Evolutionary conservation across 2,113 vertebrate genomes (phyloP).

Genomic region (Morone saxatilis): DNA sequence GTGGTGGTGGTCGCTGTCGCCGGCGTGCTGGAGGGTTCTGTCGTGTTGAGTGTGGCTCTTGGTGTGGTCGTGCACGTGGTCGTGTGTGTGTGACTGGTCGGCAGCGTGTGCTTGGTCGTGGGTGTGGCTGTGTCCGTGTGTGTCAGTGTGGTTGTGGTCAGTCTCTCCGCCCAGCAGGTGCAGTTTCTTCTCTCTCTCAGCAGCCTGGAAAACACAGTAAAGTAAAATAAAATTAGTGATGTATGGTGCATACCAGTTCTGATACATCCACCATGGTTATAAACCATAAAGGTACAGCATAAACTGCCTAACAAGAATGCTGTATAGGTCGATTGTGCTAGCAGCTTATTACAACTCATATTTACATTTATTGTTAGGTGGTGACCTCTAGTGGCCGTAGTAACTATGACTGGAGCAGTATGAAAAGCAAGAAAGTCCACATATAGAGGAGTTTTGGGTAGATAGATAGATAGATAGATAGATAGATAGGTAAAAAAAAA

Average conservation of each 20-base stretch:
- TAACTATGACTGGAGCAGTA: no score
- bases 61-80: constrained; percentile 71
- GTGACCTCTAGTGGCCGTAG: no score
- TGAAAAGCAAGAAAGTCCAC: no score
- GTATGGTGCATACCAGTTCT: background rate
- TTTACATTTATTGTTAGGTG: no score
- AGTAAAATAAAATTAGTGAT: background rate
- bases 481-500: no score
- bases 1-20: constrained; percentile 75
- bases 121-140: constrained; percentile 22
- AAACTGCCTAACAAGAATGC: background rate
- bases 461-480: no score
- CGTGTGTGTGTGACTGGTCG: constrained; percentile 41
- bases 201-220: constrained; percentile 61
- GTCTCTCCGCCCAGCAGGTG: constrained; percentile 72
- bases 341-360: no score
- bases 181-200: constrained; percentile 75
- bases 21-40: constrained; percentile 22
- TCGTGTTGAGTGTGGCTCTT: constrained; percentile 67
- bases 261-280: background rate
- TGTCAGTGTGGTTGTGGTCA: constrained; percentile 76
- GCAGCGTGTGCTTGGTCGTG: constrained; percentile 28
- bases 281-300: background rate
- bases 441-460: no score
- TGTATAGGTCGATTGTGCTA: background rate